Evolutionary conservation across 2,113 vertebrate species (phyloP).

Genomic region (Engraulis encrasicolus): DNA sequence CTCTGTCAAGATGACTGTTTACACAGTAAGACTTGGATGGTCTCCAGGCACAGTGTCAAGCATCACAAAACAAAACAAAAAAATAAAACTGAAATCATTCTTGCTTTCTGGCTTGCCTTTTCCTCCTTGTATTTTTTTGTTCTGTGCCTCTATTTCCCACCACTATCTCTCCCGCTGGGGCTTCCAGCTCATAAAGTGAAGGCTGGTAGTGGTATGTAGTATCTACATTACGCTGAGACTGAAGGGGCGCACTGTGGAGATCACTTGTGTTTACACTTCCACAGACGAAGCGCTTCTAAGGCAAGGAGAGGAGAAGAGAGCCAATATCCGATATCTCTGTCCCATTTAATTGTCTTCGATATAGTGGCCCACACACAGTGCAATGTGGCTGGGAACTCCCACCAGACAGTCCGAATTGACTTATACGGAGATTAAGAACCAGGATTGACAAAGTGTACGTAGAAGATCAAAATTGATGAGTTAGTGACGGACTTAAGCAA

Average conservation of each 20-base stretch:
- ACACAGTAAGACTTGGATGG: not conserved
- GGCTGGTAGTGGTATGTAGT: not conserved
- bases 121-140: not conserved
- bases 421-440: not conserved
- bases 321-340: not conserved
- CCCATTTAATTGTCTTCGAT: too few species aligned
- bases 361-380: not conserved
- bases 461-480: not conserved
- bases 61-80: too few species aligned
- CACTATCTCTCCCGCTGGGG: too few species aligned
- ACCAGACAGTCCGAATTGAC: not conserved
- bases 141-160: not conserved
- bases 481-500: not conserved
- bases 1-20: not conserved
- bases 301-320: too few species aligned
- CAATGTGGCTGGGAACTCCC: not conserved
- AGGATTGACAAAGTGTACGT: not conserved
- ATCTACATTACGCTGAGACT: not conserved
- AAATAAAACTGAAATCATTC: not conserved
- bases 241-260: not conserved
- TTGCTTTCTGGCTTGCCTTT: not conserved
- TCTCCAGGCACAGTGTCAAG: not conserved
- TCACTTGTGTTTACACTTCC: not conserved
- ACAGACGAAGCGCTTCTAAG: not conserved
- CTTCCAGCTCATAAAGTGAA: not conserved